A percentile compares a stretch with the other conserved stretches of the same genome.
These are phyloP conservation scores for Tenebrio molitor DNA, from an alignment of 1,140 invertebrate species.

Conservation along the genomic window DNA sequence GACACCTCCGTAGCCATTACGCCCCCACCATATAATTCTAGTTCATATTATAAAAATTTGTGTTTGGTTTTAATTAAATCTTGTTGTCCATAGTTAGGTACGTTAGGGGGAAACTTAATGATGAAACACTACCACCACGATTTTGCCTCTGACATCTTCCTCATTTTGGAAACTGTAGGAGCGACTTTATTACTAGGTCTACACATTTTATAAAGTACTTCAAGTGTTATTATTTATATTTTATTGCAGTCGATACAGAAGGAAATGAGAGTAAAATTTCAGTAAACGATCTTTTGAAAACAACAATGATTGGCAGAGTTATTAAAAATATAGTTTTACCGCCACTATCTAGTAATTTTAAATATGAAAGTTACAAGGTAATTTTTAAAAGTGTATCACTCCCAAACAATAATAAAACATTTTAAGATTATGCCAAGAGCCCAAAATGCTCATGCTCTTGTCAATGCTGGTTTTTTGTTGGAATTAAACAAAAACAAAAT, in stretches of 20 bases:
- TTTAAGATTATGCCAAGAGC: conserved; percentile 74
- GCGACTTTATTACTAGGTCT: conserved; percentile 76
- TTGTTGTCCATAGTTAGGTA: conserved; percentile 72
- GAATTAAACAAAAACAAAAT: conserved; percentile 66
- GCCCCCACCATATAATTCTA: too few relatives aligned
- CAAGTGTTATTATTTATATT: background rate
- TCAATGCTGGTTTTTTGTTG: conserved; percentile 85
- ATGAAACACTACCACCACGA: conserved; percentile 81
- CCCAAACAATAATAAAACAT: background rate
- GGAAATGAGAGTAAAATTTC: conserved; percentile 60
- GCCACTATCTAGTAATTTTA: conserved; percentile 65
- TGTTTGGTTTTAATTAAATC: conserved; percentile 12
- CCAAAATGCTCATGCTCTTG: conserved; percentile 87
- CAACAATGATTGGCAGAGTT: conserved; percentile 76
- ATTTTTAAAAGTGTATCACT: conserved; percentile 67
- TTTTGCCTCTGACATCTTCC: conserved; percentile 86
- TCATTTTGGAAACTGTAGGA: conserved; percentile 79
- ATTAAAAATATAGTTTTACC: conserved; percentile 73
- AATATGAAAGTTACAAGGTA: conserved; percentile 73
- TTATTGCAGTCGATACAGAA: conserved; percentile 58
- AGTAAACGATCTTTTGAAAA: conserved; percentile 71
- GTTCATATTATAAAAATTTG: too few relatives aligned
- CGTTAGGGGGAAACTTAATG: conserved; percentile 84
- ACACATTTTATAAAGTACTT: conserved; percentile 23
- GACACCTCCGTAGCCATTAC: too few relatives aligned